A percentile compares a stretch with the other conserved stretches of the same genome.
Evolutionary conservation across 2,888 invertebrate species (phyloP).

Genomic region (Harpalus rufipes): DNA sequence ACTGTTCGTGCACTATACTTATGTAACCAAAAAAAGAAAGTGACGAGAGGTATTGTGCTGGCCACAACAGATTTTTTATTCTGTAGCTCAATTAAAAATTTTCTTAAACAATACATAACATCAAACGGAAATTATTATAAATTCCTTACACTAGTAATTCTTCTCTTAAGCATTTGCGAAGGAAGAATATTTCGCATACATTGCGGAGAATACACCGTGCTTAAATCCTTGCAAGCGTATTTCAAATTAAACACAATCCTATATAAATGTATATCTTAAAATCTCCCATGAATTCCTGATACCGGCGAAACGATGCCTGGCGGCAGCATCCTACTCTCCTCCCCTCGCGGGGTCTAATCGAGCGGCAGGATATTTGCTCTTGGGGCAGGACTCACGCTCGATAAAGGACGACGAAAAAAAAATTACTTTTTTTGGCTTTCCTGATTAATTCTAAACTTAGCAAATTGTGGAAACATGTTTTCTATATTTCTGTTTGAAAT

Average conservation of each 20-base stretch:
- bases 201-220: constrained; percentile 14
- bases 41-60: no score
- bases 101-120: not conserved
- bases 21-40: no score
- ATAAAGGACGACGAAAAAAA: constrained; percentile 39
- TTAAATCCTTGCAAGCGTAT: constrained; percentile 46
- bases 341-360: constrained; percentile 42
- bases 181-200: constrained; percentile 21
- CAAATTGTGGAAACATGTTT: constrained; percentile 10
- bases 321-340: constrained; percentile 55
- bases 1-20: no score
- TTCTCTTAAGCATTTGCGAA: not conserved
- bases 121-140: not conserved
- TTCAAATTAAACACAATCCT: constrained; percentile 69
- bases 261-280: constrained; percentile 70
- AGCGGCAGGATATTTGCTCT: constrained; percentile 58
- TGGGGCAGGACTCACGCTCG: constrained; percentile 48
- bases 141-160: not conserved
- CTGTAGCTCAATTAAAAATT: not conserved
- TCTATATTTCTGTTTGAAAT: constrained; percentile 20
- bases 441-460: constrained; percentile 48
- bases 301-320: constrained; percentile 68
- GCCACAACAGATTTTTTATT: no score
- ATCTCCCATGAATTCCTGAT: constrained; percentile 71
- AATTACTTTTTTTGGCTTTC: constrained; percentile 45